Evolutionary conservation across 2,888 invertebrate genomes (phyloP), one percentile per base, ranked within the genome.

Genomic region (Clanis bilineata): DNA sequence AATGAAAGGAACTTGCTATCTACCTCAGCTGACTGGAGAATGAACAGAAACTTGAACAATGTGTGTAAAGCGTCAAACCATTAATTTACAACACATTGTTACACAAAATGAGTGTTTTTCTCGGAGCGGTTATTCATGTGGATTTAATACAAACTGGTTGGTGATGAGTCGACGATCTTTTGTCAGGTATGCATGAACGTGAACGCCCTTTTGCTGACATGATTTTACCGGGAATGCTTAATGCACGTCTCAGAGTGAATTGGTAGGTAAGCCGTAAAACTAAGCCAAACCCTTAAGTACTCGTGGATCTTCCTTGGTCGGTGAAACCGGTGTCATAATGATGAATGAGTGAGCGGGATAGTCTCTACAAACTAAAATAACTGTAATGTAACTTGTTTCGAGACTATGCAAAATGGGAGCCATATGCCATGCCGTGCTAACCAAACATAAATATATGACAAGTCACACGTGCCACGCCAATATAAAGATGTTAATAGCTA

Each of bases 401-500:
- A 41, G 6, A 18, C 32, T 6, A 15, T 15, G 15, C 15, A 2
- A 41, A 41, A 41, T 5, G 18, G 15, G 18, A 41, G 39, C 39
- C 39, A 41, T 15, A 41, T 41, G 39, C 18, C 39, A 41, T 41
- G 39, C 18, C 39, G 39, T 32, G 32, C 39, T 41, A 41, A 7
- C 15, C 39, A 25, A 43, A 21, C 22, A 25, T 22, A 23, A 22
- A 25, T 25, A 25, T 4, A 25, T 41, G 25, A 25, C 45, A 28
- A 9, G 15, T 28, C 28, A 18, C 47, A 10, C 47, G 28, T 32
- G 47, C 18, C 47, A 25, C 18, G 47, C 28, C 6, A 51, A 51
- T 32, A 51, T 51, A 51, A 51, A 51, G 15, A 51, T 28, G 47
- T 28, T 28, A 51, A 51, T 28, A 18, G 47, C 47, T 9, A n/a